Evolutionary conservation across 2,113 vertebrate genomes (phyloP), one percentile per base, ranked within the genome.

Genomic region (Isichthys henryi): DNA sequence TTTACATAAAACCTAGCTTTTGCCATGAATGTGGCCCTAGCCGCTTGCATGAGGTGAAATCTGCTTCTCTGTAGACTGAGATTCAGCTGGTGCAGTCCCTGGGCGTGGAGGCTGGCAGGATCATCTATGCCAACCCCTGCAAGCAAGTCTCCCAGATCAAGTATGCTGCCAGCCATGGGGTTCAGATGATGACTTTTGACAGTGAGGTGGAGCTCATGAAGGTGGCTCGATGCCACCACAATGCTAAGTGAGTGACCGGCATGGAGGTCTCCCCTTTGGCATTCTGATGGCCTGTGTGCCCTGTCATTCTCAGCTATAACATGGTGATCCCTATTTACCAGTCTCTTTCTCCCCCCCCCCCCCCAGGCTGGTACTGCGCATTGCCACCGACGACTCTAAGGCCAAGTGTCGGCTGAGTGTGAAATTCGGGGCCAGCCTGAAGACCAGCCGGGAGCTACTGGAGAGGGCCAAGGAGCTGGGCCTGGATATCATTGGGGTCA

Each of bases 161-260:
- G 92, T 99, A 99, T 84, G 98, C 98, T 7, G 97, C 97, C 86
- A 96, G 95, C 88, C 97, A 96, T 1, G 98, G 98, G 31, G 98
- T 99, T 86, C 97, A 97, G 94, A 98, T 97, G 97, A 99, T 99
- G 98, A 99, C 98, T 11, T 99, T 99, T 94, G 98, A 99, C 91
- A 99, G 97, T 15, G 98, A 99, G 91, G 97, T 98, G 82, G 98
- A 99, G 58, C 92, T 99, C 91, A 96, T 97, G 97, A 99, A 99
- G 94, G 97, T 99, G 82, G 96, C 98, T 89, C 97, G 98, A 88
- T 96, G 95, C 83, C 98, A 99, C 91, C 96, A 97, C 21, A 97
- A 97, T 93, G 97, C 98, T 91, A 99, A 99, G 98, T 99, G 95
- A 97, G 98, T 93, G 4, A 39, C 6, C 8, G n/a, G 8, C 21